These are phyloP conservation scores for Pammene fasciana DNA, from an alignment of 2,888 invertebrate species.

Conservation along the genomic window DNA sequence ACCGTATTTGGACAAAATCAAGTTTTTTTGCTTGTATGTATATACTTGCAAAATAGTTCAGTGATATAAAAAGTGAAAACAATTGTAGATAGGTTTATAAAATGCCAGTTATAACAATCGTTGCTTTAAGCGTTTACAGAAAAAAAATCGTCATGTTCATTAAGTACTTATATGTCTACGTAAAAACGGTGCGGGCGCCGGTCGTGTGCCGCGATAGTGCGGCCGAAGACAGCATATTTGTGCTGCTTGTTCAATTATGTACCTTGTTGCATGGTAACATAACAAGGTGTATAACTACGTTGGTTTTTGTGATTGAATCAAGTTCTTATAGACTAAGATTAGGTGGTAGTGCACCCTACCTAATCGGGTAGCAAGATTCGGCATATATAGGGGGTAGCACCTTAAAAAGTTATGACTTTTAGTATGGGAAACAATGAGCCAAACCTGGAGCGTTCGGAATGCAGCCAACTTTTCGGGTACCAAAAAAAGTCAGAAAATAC, in stretches of 20 bases:
- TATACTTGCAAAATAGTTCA: constrained; percentile 4
- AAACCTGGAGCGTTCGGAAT: too few relatives aligned
- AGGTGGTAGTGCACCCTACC: too few relatives aligned
- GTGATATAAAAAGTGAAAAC: constrained; percentile 10
- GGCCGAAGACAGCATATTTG: constrained; percentile 5
- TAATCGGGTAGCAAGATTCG: too few relatives aligned
- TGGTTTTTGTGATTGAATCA: neutral
- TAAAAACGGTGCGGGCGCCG: constrained; percentile 22
- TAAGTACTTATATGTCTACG: constrained; percentile 22
- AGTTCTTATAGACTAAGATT: too few relatives aligned
- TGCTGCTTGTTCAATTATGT: neutral
- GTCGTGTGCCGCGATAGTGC: constrained; percentile 9
- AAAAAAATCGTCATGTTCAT: constrained; percentile 1
- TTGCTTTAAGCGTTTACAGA: neutral
- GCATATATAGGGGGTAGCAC: too few relatives aligned
- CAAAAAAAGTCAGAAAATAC: too few relatives aligned
- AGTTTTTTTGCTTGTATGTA: constrained; percentile 1
- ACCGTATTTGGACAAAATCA: constrained; percentile 17
- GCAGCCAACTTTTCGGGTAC: too few relatives aligned
- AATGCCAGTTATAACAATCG: neutral
- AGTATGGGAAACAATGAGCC: too few relatives aligned
- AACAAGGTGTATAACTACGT: neutral
- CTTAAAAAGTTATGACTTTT: too few relatives aligned
- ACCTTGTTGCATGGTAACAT: neutral
- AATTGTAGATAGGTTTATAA: constrained; percentile 7